A percentile compares a stretch with the other conserved stretches of the same genome.
These are phyloP conservation scores for Carcharodon carcharias DNA, from an alignment of 2,797 vertebrate genomes.

Conservation along the genomic window DNA sequence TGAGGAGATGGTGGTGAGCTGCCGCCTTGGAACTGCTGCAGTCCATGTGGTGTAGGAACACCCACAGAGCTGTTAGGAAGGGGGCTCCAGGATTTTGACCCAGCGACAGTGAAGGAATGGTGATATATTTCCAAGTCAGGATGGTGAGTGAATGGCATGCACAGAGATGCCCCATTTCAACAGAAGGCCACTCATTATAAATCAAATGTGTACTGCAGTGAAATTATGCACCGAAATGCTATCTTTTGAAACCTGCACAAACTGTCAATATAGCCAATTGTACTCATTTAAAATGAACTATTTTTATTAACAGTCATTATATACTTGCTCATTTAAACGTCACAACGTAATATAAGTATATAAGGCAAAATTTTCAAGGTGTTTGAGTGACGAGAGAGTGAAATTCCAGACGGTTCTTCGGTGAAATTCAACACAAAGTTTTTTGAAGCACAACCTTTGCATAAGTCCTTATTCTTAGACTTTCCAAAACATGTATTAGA, in stretches of 20 bases:
- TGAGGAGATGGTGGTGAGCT: no score
- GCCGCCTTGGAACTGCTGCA: no score
- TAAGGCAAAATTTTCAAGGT: background rate
- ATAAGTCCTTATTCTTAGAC: background rate
- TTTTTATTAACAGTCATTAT: background rate
- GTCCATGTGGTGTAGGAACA: no score
- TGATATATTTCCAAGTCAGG: no score
- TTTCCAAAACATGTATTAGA: background rate
- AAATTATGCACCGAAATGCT: constrained; percentile 1
- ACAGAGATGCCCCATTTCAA: background rate
- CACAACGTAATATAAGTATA: background rate
- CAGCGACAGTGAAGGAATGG: no score
- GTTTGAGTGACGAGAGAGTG: background rate
- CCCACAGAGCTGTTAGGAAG: no score
- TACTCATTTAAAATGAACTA: background rate
- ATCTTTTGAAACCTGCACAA: background rate
- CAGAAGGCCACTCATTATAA: background rate
- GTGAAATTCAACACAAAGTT: background rate
- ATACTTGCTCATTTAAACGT: background rate
- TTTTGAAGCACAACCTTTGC: background rate
- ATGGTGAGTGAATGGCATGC: no score
- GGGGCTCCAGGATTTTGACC: no score
- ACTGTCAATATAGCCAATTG: background rate
- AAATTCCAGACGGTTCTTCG: background rate
- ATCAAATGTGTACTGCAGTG: background rate